phyloP scores from a whole-genome alignment of 2,888 invertebrate genomes.

The Stenurella melanura region DNA sequence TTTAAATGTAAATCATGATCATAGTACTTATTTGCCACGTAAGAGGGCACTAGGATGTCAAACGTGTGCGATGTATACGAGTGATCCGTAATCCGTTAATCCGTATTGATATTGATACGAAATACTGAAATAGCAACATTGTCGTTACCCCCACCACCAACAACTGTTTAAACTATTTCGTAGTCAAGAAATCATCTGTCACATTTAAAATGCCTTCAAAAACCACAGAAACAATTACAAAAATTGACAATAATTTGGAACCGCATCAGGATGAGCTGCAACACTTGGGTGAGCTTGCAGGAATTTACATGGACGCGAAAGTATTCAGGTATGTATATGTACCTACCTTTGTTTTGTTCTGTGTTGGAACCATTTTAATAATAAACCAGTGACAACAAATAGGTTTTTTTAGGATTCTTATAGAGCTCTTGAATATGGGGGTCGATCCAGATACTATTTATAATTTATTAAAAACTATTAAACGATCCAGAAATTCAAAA shows the following conservation, averaged over 20 bases:
- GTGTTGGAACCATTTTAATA: background rate
- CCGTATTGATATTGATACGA: too few relatives aligned
- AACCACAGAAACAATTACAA: slow-evolving; percentile 42
- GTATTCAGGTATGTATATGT: slow-evolving; percentile 59
- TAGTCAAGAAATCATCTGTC: slow-evolving; percentile 1
- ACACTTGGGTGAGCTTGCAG: slow-evolving; percentile 61
- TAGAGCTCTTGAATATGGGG: slow-evolving; percentile 63
- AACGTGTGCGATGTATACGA: too few relatives aligned
- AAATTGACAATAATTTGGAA: slow-evolving; percentile 48
- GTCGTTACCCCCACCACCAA: too few relatives aligned
- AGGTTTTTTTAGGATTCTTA: slow-evolving; percentile 54
- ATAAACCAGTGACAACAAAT: slow-evolving; percentile 31
- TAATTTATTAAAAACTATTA: slow-evolving; percentile 59
- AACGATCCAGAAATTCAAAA: slow-evolving; percentile 50
- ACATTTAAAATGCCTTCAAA: slow-evolving; percentile 38
- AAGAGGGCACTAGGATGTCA: too few relatives aligned
- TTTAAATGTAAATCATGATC: too few relatives aligned
- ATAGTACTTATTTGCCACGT: too few relatives aligned
- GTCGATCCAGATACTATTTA: slow-evolving; percentile 62
- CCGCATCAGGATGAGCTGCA: slow-evolving; percentile 64
- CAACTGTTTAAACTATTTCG: too few relatives aligned
- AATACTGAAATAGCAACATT: too few relatives aligned
- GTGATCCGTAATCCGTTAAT: too few relatives aligned
- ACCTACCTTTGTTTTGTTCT: slow-evolving; percentile 4
- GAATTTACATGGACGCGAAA: slow-evolving; percentile 61